Evolutionary conservation across 35 echinoderm and acorn worm species (phyloP), one percentile per base, ranked within the genome.

Genomic region (Amphiura filiformis): DNA sequence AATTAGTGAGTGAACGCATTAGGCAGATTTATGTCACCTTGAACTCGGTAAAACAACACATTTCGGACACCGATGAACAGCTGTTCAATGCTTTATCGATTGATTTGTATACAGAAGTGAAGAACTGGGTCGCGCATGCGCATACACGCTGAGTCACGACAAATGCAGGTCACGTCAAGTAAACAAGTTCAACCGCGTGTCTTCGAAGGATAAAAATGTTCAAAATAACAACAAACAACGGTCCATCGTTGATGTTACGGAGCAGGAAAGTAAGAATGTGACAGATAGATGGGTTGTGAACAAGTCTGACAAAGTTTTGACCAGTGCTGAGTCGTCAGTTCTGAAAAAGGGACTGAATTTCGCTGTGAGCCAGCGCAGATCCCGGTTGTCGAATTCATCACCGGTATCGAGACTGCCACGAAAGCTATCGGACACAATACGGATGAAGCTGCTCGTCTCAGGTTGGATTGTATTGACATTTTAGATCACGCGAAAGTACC

Each of bases 401-500:
- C 26, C 28, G 61, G 61, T 70, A 70, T 3, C 28, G 61, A 70
- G 1, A 13, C 61, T 70, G 61, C n/a, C n/a, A n/a, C n/a, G n/a
- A n/a, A n/a, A n/a, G n/a, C n/a, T n/a, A n/a, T n/a, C n/a, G n/a
- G n/a, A n/a, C n/a, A n/a, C n/a, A n/a, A n/a, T n/a, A 70, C 61
- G 61, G 26, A 23, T 4, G 41, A 17, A 4, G 11, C 61, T 70
- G 61, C 61, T 70, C 9, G 61, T 70, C 26, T 70, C 28, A 70
- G 26, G 2, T n/a, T 70, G 26, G 61, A 70, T 23, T 15, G 11
- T 70, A 23, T 70, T 70, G 61, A 70, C 26, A 70, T 70, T 39
- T 83, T 87, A 87, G 35, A 78, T 4, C 7, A 38, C 13, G 85
- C 85, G 0, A 39, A 87, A 78, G 4, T 87, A n/a, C n/a, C 85